phyloP scores from a whole-genome alignment of 2,113 vertebrate genomes.

The Oxyruncus cristatus region DNA sequence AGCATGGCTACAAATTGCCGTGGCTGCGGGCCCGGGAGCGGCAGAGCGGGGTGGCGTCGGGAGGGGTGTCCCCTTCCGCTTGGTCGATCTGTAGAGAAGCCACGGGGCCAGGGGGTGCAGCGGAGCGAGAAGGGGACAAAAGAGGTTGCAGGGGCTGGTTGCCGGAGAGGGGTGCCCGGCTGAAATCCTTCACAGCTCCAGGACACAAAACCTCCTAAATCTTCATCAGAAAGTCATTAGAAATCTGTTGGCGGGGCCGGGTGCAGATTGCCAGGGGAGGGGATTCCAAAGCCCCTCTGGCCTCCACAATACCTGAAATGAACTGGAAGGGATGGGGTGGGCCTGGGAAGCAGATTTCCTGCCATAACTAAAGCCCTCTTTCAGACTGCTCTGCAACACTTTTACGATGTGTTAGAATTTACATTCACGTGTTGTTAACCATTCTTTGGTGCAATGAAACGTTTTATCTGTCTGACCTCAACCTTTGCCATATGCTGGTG shows the following conservation, averaged over 20 bases:
- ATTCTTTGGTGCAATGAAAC: slow-evolving; percentile 81
- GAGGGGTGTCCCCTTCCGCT: background rate
- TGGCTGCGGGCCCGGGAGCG: background rate
- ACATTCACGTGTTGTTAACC: slow-evolving; percentile 92
- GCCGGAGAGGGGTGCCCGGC: background rate
- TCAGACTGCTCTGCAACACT: slow-evolving; percentile 82
- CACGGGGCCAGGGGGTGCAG: background rate
- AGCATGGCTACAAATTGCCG: slow-evolving; percentile 53
- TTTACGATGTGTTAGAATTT: slow-evolving; percentile 88
- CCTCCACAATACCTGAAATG: slow-evolving; percentile 87
- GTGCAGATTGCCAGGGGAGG: slow-evolving; percentile 81
- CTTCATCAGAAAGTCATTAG: slow-evolving; percentile 90
- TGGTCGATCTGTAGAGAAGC: background rate
- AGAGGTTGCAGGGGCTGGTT: background rate
- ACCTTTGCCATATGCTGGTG: slow-evolving; percentile 91
- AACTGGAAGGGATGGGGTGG: slow-evolving; percentile 83
- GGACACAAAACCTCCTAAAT: slow-evolving; percentile 75
- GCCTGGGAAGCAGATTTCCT: slow-evolving; percentile 80
- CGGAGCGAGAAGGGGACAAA: slow-evolving; percentile 48
- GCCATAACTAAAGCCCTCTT: slow-evolving; percentile 64
- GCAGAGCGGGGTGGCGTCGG: background rate
- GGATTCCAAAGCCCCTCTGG: slow-evolving; percentile 77
- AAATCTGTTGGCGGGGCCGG: slow-evolving; percentile 81
- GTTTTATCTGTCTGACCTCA: slow-evolving; percentile 93
- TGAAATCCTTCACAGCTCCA: slow-evolving; percentile 56